Base-by-base conservation (phyloP, 2,888 invertebrate genomes). In the Drosophila acutilabella region DNA sequence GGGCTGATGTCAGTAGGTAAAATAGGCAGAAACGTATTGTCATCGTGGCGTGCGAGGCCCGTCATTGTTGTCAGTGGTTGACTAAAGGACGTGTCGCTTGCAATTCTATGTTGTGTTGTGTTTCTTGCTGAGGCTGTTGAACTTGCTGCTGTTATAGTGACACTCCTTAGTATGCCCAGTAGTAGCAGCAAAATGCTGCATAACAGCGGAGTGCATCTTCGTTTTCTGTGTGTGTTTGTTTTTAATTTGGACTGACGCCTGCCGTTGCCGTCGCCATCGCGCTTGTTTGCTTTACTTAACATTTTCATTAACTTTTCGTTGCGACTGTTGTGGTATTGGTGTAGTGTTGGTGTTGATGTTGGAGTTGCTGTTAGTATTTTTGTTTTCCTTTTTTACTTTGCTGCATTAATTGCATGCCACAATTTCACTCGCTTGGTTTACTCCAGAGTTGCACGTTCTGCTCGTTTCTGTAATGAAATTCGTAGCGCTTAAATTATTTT, bases 21-120 rank as follows among this genome's bases (percentile, higher is more conserved):
- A 40, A 92, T 89, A 7, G 92, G 92, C 4, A 84, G 89, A 52
- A 92, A 92, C 11, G 79, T 88, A 61, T 89, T 82, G 50, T 87
- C 90, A 44, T 83, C 83, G 30, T 68, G 68, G 48, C 69, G 76
- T 3, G 74, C 74, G 51, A 58, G 40, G 0, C 79, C 79, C 10
- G 47, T 48, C 78, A 78, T 74, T 36, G 76, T 82, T 26, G 84
- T 83, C 64, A 87, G 65, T 14, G 88, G 87, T 57, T 85, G 82
- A 58, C 87, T 90, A n/a, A 81, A 84, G 42, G 69, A 33, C 10
- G 41, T 58, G 30, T 20, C 57, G 6, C 47, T 41, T 7, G 33
- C 5, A 38, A 42, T 50, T 40, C 11, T 53, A 16, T 30, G 30
- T 30, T 30, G 30, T 18, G 23, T 40, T 5, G 36, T 23, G 41